Conservation (phyloP, 2,888 invertebrate species). For the Andrena dorsata region DNA sequence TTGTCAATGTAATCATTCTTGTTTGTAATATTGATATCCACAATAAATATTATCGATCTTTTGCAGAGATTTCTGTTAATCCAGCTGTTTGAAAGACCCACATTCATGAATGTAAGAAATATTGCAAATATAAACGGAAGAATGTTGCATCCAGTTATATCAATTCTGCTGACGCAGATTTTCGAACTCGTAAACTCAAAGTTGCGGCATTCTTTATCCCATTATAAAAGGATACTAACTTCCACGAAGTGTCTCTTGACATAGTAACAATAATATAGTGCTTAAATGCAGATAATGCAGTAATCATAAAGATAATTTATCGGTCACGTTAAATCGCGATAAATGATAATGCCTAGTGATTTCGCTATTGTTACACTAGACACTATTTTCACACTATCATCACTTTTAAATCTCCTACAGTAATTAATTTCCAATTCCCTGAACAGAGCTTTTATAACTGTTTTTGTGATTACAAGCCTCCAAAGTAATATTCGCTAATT, state of each 20-base stretch:
- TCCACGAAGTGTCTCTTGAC: neutral
- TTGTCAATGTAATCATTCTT: neutral
- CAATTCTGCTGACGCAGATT: neutral
- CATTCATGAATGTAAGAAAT: neutral
- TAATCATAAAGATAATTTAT: neutral
- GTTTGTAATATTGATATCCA: slow-evolving; percentile 10
- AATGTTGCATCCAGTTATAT: neutral
- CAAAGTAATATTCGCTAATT: neutral
- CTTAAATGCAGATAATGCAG: neutral
- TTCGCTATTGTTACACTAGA: neutral
- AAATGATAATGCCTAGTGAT: neutral
- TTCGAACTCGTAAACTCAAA: neutral
- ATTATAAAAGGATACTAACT: neutral
- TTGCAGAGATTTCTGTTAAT: slow-evolving; percentile 9
- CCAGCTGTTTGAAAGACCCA: neutral
- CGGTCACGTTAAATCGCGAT: neutral
- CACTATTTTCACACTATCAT: neutral
- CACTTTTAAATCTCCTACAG: neutral
- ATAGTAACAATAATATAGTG: slow-evolving; percentile 2
- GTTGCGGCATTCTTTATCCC: neutral
- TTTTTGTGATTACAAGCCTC: neutral
- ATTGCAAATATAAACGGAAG: neutral
- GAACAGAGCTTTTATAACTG: too few species aligned
- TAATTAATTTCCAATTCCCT: neutral
- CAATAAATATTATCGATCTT: slow-evolving; percentile 21